These are phyloP conservation scores for Rhinophrynus dorsalis DNA, from an alignment of 2,797 vertebrate species.

Conservation along the genomic window DNA sequence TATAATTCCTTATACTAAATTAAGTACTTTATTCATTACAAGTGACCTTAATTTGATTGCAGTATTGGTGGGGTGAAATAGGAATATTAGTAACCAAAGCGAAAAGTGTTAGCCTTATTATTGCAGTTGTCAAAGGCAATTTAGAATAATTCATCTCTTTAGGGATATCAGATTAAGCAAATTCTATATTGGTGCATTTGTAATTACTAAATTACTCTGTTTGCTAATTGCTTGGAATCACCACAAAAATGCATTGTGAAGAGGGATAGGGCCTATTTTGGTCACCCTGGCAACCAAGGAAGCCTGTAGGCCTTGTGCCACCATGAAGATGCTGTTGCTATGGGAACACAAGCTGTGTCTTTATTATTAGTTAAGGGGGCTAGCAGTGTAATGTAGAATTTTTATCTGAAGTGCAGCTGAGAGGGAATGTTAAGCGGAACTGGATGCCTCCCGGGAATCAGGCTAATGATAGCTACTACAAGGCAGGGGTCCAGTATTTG, in stretches of 20 bases:
- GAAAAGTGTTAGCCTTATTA: slow-evolving; percentile 23
- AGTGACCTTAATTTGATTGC: neutral
- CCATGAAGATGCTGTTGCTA: slow-evolving; percentile 34
- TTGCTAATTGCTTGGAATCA: slow-evolving; percentile 28
- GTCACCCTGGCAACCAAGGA: slow-evolving; percentile 42
- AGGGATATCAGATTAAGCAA: slow-evolving; percentile 25
- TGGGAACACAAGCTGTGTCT: slow-evolving; percentile 32
- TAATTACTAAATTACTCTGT: slow-evolving; percentile 41
- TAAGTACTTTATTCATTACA: neutral
- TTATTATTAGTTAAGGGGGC: slow-evolving; percentile 38
- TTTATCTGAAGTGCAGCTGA: slow-evolving; percentile 30
- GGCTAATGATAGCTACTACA: neutral
- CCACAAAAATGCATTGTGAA: slow-evolving; percentile 18
- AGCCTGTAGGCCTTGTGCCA: slow-evolving; percentile 39
- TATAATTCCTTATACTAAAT: neutral
- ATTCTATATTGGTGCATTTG: slow-evolving; percentile 11
- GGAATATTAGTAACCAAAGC: neutral
- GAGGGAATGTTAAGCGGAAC: slow-evolving; percentile 8
- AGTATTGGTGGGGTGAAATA: neutral
- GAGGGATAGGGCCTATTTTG: slow-evolving; percentile 12
- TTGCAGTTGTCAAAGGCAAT: slow-evolving; percentile 23
- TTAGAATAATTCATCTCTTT: slow-evolving; percentile 12
- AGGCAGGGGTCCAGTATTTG: neutral
- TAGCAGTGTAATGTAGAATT: neutral
- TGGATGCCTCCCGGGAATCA: neutral